These are phyloP conservation scores for Sphinx pinastri DNA, from an alignment of 2,888 invertebrate species.

Conservation along the genomic window DNA sequence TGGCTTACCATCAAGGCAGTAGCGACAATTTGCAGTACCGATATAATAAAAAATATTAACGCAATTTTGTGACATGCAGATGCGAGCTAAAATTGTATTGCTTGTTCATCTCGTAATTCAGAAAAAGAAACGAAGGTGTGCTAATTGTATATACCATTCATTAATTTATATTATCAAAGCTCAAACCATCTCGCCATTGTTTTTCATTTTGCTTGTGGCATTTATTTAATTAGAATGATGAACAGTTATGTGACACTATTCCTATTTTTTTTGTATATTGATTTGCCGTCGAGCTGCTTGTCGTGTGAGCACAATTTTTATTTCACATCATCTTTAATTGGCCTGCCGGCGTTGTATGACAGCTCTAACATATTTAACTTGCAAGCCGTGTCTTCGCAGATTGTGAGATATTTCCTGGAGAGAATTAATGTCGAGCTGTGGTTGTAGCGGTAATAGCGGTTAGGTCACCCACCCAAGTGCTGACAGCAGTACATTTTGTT, in stretches of 20 bases:
- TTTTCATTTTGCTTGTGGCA: not conserved
- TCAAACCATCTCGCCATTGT: not conserved
- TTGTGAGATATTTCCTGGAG: conserved; percentile 13
- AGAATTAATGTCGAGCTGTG: conserved; percentile 9
- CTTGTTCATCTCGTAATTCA: too few relatives aligned
- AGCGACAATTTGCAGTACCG: too few relatives aligned
- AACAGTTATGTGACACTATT: conserved; percentile 16
- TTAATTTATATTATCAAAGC: too few relatives aligned
- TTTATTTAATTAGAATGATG: not conserved
- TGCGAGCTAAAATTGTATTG: too few relatives aligned
- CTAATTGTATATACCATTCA: too few relatives aligned
- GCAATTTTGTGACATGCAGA: too few relatives aligned
- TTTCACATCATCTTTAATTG: conserved; percentile 26
- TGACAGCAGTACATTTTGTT: not conserved
- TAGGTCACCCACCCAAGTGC: conserved; percentile 19
- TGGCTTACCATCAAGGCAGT: too few relatives aligned
- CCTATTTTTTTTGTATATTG: conserved; percentile 8
- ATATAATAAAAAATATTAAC: too few relatives aligned
- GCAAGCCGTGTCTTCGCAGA: conserved; percentile 6
- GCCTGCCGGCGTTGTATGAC: conserved; percentile 21
- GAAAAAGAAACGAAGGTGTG: too few relatives aligned
- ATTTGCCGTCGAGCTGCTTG: conserved; percentile 20
- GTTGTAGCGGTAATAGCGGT: conserved; percentile 6
- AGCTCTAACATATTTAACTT: conserved; percentile 20
- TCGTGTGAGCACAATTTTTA: conserved; percentile 21